Evolutionary conservation across 2,797 vertebrate genomes (phyloP).

Genomic region (Tokudaia muenninki): DNA sequence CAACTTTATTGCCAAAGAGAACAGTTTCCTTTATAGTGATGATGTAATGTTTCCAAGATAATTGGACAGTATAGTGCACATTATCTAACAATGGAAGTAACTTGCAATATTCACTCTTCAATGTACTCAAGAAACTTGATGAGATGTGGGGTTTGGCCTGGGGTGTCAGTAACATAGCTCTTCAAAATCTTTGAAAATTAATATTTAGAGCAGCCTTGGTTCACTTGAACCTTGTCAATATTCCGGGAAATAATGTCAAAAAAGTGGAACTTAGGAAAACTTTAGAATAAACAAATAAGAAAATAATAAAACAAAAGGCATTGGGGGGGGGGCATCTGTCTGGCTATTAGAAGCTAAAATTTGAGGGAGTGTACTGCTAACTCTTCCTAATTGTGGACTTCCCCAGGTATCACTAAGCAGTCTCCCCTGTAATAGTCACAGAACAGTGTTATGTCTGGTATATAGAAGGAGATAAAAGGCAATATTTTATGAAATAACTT

Average conservation of each 20-base stretch:
- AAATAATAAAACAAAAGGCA: neutral
- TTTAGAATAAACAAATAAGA: neutral
- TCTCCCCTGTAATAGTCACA: neutral
- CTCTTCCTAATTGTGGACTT: neutral
- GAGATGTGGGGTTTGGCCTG: neutral
- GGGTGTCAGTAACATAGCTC: neutral
- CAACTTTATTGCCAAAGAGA: neutral
- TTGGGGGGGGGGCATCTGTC: neutral
- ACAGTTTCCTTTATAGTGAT: neutral
- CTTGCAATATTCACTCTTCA: neutral
- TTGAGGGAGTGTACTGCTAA: rapidly evolving
- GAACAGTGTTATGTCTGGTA: neutral
- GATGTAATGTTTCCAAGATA: neutral
- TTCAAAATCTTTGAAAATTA: neutral
- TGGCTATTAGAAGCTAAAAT: neutral
- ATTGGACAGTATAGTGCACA: neutral
- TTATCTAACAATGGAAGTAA: neutral
- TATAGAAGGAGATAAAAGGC: neutral
- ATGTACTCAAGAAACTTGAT: neutral
- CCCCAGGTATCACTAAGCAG: neutral
- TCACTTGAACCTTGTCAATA: neutral
- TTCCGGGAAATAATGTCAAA: neutral
- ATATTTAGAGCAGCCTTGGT: neutral
- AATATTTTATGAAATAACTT: neutral
- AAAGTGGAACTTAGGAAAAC: neutral